A percentile compares a stretch with the other conserved stretches of the same genome.
Evolutionary conservation across 2,888 invertebrate genomes (phyloP).

Genomic region (Eugnorisma glareosa): DNA sequence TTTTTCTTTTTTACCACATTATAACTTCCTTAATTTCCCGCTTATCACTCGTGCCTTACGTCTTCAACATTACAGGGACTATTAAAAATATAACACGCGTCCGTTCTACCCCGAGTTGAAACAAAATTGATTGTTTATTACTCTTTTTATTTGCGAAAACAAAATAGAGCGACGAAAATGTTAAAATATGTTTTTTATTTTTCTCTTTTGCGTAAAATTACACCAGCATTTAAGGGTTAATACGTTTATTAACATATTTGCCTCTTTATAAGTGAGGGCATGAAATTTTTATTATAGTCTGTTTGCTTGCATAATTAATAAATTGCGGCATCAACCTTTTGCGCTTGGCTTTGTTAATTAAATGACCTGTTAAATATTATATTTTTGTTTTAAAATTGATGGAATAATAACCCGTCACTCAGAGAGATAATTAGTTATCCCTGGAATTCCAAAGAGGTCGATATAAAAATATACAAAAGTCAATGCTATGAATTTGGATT

Average conservation of each 20-base stretch:
- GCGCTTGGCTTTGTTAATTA: constrained; percentile 25
- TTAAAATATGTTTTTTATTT: constrained; percentile 26
- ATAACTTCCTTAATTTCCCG: constrained; percentile 6
- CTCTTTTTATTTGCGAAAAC: constrained; percentile 51
- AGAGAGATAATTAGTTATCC: neutral
- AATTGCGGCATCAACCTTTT: constrained; percentile 27
- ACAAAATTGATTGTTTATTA: constrained; percentile 66
- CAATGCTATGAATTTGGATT: neutral
- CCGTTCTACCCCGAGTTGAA: constrained; percentile 54
- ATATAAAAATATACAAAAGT: neutral
- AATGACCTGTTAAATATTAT: constrained; percentile 28
- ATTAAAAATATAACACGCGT: constrained; percentile 67
- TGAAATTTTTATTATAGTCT: constrained; percentile 41
- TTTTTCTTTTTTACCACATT: neutral
- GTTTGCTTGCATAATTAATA: constrained; percentile 54
- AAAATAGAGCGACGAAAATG: constrained; percentile 35
- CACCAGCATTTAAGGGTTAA: constrained; percentile 49
- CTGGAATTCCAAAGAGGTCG: neutral
- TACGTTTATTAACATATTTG: constrained; percentile 49
- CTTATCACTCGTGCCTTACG: constrained; percentile 14
- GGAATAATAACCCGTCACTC: neutral
- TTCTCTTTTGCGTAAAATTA: constrained; percentile 12
- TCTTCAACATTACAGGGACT: constrained; percentile 35
- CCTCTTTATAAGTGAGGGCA: constrained; percentile 26
- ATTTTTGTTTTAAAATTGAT: constrained; percentile 20